Percentiles rank a stretch among this genome's conserved stretches.
These are phyloP conservation scores for Tenthredo notha DNA, from an alignment of 2,888 invertebrate genomes.

Conservation along the genomic window DNA sequence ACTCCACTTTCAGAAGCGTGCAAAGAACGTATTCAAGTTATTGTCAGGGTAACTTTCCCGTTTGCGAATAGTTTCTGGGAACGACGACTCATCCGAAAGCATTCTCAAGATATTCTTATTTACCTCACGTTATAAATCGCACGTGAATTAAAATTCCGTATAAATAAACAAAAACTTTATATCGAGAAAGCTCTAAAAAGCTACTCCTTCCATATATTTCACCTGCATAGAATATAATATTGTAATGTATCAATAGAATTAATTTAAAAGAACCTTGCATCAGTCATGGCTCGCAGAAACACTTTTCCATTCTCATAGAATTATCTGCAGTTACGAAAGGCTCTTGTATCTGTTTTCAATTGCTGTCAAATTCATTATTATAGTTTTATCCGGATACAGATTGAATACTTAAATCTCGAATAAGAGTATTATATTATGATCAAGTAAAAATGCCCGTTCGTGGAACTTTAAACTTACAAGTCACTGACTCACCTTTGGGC, in stretches of 20 bases:
- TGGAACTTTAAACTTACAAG: conserved; percentile 23
- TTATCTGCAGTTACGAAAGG: background rate
- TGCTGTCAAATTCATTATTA: background rate
- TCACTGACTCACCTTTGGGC: conserved; percentile 50
- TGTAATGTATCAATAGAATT: background rate
- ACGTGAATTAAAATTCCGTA: background rate
- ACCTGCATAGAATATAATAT: background rate
- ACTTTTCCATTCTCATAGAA: background rate
- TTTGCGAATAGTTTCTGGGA: background rate
- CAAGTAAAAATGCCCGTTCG: background rate
- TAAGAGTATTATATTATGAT: background rate
- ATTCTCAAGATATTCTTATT: background rate
- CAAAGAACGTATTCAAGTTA: background rate
- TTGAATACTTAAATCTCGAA: conserved; percentile 8
- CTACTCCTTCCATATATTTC: background rate
- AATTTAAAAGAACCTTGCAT: background rate
- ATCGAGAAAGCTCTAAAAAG: background rate
- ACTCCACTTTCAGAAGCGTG: background rate
- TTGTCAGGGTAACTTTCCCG: background rate
- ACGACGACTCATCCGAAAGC: background rate
- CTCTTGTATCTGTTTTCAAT: background rate
- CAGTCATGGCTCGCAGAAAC: background rate
- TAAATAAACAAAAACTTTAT: background rate
- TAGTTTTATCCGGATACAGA: background rate
- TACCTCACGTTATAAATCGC: background rate